Evolutionary conservation across 2,888 invertebrate species (phyloP), one percentile per base, ranked within the genome.

Genomic region (Drosophila paracracens): DNA sequence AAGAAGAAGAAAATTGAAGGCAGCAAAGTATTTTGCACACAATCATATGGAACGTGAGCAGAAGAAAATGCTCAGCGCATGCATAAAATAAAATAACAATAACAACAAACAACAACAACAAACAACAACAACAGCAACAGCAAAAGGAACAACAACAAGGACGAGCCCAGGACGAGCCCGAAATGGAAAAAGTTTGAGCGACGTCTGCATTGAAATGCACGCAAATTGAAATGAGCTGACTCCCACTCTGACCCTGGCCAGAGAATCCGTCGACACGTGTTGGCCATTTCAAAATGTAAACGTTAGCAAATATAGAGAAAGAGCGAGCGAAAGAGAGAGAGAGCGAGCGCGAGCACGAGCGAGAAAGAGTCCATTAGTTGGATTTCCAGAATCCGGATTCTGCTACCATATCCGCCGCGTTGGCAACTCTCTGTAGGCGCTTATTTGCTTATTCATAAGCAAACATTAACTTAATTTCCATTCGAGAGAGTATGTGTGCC

Each of bases 361-460:
- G 43, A 18, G 38, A 11, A 33, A 0, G 70, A 71, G 87, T 84
- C 87, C 89, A 83, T 87, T 84, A 87, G 87, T 70, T 53, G 77
- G 54, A 54, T 57, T 53, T 54, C 53, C 63, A 38, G 75, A 73
- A 66, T 58, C 57, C 25, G 53, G 53, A 82, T 52, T 65, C 43
- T 53, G 63, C 54, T 33, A 54, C 46, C 57, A 66, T 50, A 74
- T 76, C 68, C 65, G 57, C 63, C 56, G 66, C 52, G 46, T 72
- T 72, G 61, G 60, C 76, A 71, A 46, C 46, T 66, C 76, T 60
- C 83, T 80, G 80, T 84, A 87, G 84, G 89, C 86, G 82, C 79
- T 89, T 91, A 88, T 92, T 92, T 92, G 90, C 89, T 91, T 92
- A 91, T 92, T 92, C 92, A 91, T 92, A 92, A 91, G 91, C 91